Percentiles rank a stretch among this genome's conserved stretches.
phyloP scores from a whole-genome alignment of 2,888 invertebrate species.

The Frankliniella intonsa region DNA sequence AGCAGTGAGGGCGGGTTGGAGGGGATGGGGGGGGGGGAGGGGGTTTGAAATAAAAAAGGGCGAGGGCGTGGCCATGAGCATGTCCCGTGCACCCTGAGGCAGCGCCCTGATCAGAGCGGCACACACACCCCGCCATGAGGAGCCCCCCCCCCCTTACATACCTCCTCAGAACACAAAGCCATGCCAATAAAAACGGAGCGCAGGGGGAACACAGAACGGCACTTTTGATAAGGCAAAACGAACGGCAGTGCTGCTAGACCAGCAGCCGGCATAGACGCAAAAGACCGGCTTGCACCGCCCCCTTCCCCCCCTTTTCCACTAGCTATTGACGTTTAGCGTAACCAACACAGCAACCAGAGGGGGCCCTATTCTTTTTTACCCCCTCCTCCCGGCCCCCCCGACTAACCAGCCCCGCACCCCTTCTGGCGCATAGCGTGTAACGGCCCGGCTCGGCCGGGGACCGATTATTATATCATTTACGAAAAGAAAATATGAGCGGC shows the following conservation, averaged over 20 bases:
- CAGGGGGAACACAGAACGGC: too few relatives aligned
- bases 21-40: too few relatives aligned
- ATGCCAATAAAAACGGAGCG: too few relatives aligned
- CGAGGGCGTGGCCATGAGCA: background rate
- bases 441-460: background rate
- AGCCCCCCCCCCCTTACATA: background rate
- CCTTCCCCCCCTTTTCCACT: too few relatives aligned
- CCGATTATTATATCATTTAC: constrained; percentile 17
- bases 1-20: too few relatives aligned
- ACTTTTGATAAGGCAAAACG: too few relatives aligned
- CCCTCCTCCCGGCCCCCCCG: background rate
- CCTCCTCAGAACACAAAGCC: background rate
- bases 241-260: too few relatives aligned
- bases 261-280: too few relatives aligned
- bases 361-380: background rate
- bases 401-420: background rate
- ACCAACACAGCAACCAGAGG: background rate
- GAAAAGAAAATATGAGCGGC: constrained; percentile 22
- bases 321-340: background rate
- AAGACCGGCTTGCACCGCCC: too few relatives aligned
- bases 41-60: background rate
- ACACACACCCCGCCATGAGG: background rate
- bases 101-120: too few relatives aligned
- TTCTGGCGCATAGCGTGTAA: background rate
- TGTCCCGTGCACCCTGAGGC: background rate